These are phyloP conservation scores for Myopa testacea DNA, from an alignment of 2,888 invertebrate genomes.

Conservation along the genomic window DNA sequence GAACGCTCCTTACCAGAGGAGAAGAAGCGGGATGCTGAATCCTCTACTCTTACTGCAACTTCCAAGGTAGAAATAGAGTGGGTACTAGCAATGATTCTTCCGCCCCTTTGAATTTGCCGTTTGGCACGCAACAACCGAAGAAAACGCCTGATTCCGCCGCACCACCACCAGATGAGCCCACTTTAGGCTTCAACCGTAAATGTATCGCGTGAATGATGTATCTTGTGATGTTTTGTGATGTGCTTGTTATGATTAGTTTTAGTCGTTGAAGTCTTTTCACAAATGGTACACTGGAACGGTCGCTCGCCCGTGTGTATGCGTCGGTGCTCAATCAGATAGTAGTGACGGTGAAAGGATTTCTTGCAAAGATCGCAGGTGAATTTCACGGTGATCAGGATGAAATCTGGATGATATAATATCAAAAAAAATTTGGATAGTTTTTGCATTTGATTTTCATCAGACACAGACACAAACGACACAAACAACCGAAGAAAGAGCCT, in stretches of 20 bases:
- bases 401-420: too few relatives aligned
- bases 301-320: constrained; percentile 83
- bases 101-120: constrained; percentile 27
- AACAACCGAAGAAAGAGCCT: too few relatives aligned
- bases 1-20: constrained; percentile 49
- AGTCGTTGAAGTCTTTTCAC: constrained; percentile 89
- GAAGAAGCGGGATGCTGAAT: constrained; percentile 27
- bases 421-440: too few relatives aligned
- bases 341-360: constrained; percentile 87
- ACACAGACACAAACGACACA: too few relatives aligned
- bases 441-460: too few relatives aligned
- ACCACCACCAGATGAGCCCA: background rate
- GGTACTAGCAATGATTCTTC: constrained; percentile 32
- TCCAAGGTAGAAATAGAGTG: constrained; percentile 14
- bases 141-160: too few relatives aligned
- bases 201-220: constrained; percentile 89
- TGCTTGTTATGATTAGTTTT: constrained; percentile 92
- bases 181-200: constrained; percentile 79
- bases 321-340: constrained; percentile 89
- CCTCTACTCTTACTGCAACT: background rate
- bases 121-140: constrained; percentile 31
- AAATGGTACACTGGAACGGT: constrained; percentile 87
- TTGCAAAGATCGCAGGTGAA: constrained; percentile 82
- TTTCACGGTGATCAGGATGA: too few relatives aligned
- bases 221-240: constrained; percentile 90